Conservation (phyloP, 2,888 invertebrate genomes). For the Nemoura dubitans region DNA sequence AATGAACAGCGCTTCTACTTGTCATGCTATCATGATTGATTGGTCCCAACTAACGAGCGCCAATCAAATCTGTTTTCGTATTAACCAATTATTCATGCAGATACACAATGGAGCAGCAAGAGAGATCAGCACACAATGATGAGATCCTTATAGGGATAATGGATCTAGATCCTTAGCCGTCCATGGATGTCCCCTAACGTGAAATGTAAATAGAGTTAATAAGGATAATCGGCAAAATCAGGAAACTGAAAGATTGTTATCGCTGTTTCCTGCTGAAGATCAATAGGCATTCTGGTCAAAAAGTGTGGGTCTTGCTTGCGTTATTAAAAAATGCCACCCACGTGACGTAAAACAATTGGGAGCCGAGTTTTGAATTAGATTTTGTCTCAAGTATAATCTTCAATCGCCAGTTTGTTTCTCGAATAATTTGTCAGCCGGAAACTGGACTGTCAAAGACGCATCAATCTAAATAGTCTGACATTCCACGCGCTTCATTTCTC, state of each 20-base stretch:
- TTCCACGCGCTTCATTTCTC: neutral
- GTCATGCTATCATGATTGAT: conserved; percentile 28
- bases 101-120: neutral
- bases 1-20: conserved; percentile 16
- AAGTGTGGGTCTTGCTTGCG: no score
- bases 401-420: neutral
- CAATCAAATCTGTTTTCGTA: conserved; percentile 31
- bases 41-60: conserved; percentile 16
- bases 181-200: neutral
- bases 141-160: conserved; percentile 25
- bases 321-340: no score
- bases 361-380: neutral
- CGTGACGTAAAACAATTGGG: no score
- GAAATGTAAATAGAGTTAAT: neutral
- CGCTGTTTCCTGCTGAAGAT: neutral
- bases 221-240: neutral
- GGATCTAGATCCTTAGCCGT: neutral
- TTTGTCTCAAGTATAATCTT: neutral
- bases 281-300: no score
- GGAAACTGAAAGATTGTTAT: neutral
- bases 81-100: conserved; percentile 34
- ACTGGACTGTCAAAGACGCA: neutral
- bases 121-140: conserved; percentile 16
- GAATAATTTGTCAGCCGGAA: neutral
- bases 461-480: neutral